Evolutionary conservation across 2,888 invertebrate genomes (phyloP).

Genomic region (Stenchaetothrips biformis): DNA sequence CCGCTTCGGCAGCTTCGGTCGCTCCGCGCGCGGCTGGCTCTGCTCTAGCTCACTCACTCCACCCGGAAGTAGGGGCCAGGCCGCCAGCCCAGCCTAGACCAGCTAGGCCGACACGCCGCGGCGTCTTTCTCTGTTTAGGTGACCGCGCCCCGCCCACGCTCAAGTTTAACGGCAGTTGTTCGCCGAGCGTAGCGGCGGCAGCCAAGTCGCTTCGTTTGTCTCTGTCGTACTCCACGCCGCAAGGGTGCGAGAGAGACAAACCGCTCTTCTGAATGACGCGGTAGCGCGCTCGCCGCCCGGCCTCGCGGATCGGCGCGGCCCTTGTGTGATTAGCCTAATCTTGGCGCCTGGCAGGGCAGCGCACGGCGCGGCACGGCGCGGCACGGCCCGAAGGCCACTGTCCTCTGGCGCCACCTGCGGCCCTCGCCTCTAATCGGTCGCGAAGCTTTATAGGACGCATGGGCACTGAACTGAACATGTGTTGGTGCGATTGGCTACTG

Average conservation of each 20-base stretch:
- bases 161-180: neutral
- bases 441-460: too few relatives aligned
- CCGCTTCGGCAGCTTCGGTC: too few relatives aligned
- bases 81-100: too few relatives aligned
- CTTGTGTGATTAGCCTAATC: neutral
- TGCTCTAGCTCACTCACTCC: slow-evolving; percentile 12
- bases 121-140: slow-evolving; percentile 20
- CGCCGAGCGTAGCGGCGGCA: neutral
- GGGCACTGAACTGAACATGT: too few relatives aligned
- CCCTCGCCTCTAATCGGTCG: too few relatives aligned
- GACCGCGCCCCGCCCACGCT: neutral
- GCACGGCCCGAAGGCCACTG: neutral
- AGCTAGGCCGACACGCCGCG: too few relatives aligned
- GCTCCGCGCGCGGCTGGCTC: neutral
- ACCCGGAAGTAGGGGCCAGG: neutral
- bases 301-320: neutral
- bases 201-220: neutral
- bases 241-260: neutral
- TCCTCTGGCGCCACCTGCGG: too few relatives aligned
- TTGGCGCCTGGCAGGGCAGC: neutral
- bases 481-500: too few relatives aligned
- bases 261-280: too few relatives aligned
- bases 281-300: neutral
- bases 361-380: neutral
- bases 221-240: neutral